These are phyloP conservation scores for Clarias platycephalus DNA, from an alignment of 2,797 vertebrate genomes.

Conservation along the genomic window DNA sequence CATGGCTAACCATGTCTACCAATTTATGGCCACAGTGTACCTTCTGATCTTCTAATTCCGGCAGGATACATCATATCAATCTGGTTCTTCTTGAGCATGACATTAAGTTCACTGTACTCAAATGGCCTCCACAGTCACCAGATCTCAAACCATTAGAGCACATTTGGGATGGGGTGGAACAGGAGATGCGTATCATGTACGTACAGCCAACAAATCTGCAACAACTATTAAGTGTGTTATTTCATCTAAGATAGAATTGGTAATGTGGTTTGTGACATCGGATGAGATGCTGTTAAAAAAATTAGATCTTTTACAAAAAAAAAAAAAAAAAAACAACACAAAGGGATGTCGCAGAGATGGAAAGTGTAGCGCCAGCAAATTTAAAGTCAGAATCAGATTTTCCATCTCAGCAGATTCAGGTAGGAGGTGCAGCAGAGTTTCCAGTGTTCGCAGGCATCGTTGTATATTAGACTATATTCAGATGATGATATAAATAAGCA, in stretches of 20 bases:
- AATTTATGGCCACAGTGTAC: too few relatives aligned
- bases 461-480: conserved; percentile 14
- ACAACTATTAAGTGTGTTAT: background rate
- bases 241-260: conserved; percentile 17
- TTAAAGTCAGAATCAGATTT: conserved; percentile 17
- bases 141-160: too few relatives aligned
- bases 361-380: conserved; percentile 18
- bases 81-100: too few relatives aligned
- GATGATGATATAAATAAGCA: conserved; percentile 7
- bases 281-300: background rate
- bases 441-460: background rate
- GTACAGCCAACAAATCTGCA: too few relatives aligned
- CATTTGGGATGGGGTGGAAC: too few relatives aligned
- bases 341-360: background rate
- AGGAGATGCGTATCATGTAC: too few relatives aligned
- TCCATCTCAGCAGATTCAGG: conserved; percentile 6
- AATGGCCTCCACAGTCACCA: too few relatives aligned
- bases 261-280: conserved; percentile 16
- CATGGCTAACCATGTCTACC: too few relatives aligned
- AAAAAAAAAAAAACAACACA: background rate
- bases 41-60: too few relatives aligned
- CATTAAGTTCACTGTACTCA: too few relatives aligned
- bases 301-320: background rate
- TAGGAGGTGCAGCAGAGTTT: conserved; percentile 19
- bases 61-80: too few relatives aligned